Percentiles rank a stretch among this genome's conserved stretches.
These are phyloP conservation scores for Anthoscopus minutus DNA, from an alignment of 2,113 vertebrate genomes.

Conservation along the genomic window DNA sequence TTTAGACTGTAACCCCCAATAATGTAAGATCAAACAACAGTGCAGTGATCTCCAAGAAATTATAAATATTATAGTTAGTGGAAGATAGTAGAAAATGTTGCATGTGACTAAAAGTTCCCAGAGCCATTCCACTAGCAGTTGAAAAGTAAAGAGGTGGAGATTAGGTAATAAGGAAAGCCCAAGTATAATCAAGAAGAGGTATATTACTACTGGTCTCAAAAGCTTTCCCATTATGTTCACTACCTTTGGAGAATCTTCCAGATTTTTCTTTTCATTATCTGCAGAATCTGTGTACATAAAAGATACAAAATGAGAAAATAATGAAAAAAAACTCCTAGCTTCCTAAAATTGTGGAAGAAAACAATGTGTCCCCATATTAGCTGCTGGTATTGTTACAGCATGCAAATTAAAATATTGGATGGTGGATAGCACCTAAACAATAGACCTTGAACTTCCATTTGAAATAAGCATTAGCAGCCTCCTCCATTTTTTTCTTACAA, in stretches of 20 bases:
- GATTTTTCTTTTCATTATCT: constrained; percentile 12
- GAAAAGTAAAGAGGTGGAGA: neutral
- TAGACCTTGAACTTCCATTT: constrained; percentile 41
- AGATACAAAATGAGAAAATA: neutral
- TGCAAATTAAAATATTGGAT: constrained; percentile 23
- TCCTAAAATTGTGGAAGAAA: constrained; percentile 57
- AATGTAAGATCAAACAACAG: neutral
- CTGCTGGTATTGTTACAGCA: constrained; percentile 21
- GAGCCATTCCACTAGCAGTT: neutral
- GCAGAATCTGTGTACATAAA: constrained; percentile 3
- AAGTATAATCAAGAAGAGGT: neutral
- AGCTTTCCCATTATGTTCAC: neutral
- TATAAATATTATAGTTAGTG: neutral
- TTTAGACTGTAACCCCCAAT: neutral
- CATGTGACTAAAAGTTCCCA: neutral
- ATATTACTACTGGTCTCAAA: neutral
- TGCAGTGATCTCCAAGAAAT: neutral
- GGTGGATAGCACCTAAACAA: constrained; percentile 30
- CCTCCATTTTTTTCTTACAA: neutral
- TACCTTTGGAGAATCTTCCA: neutral
- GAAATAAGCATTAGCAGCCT: constrained; percentile 3
- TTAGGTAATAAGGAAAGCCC: neutral
- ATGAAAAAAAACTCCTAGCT: neutral
- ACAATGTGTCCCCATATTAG: constrained; percentile 25
- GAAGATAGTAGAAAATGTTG: neutral